Evolutionary conservation across 2,888 invertebrate genomes (phyloP), one percentile per base, ranked within the genome.

Genomic region (Drosophila macrospina): DNA sequence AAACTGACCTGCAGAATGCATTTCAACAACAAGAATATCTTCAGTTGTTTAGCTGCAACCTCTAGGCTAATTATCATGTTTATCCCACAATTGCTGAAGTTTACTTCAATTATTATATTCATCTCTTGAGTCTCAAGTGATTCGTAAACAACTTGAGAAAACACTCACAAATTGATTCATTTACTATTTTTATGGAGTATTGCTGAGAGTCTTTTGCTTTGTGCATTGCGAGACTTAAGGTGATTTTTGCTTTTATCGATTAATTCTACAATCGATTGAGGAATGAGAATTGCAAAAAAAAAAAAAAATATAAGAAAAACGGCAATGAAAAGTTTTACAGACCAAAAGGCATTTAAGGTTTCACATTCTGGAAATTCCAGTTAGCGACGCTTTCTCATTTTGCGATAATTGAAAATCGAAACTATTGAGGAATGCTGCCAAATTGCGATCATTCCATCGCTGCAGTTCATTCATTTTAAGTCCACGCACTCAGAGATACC

Each of bases 341-440:
- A 20, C 20, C n/a, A 26, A 10, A 16, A 11, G 39, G 41, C 41
- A 42, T 54, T 20, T 11, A 24, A 30, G 41, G 20, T 10, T 20
- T 52, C 30, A 16, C 20, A 41, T 41, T 41, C n/a, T 4, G 16
- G n/a, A 52, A 41, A 54, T 32, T 41, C 5, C 41, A 54, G 16
- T 32, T 41, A 10, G 11, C 11, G 0, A 8, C 3, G 13, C 11
- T 1, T 41, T 30, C 41, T 28, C n/a, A n/a, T 20, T 52, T 52
- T 54, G 41, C 11, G 13, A 51, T 51, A 39, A 51, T 51, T 51
- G 37, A 26, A 51, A 39, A 16, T 39, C 26, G 39, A 32, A 41
- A 41, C 41, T 30, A 41, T n/a, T 41, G 30, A 32, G 30, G 52
- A 54, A 54, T 41, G 52, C 8, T 30, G 5, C 30, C 11, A 32